Evolutionary conservation across 2,797 vertebrate species (phyloP).

Genomic region (Sebastes dallii): DNA sequence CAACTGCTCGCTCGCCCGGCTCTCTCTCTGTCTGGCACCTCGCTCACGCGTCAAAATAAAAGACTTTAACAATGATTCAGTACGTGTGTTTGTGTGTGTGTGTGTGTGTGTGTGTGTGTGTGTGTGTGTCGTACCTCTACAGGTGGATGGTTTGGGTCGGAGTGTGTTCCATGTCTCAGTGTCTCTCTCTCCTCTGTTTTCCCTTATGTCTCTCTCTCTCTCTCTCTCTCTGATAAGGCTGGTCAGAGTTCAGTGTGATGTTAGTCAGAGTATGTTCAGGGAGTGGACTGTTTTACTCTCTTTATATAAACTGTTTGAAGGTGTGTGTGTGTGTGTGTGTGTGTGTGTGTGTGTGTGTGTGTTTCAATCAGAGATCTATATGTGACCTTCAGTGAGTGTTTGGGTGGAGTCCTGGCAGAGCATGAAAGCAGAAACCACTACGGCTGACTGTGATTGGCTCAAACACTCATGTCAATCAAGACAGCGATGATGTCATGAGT

Average conservation of each 20-base stretch:
- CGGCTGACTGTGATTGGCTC: too few relatives aligned
- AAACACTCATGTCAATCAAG: too few relatives aligned
- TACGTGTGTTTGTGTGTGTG: neutral
- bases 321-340: constrained; percentile 24
- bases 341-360: neutral
- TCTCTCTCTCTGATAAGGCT: constrained; percentile 43
- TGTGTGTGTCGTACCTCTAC: constrained; percentile 38
- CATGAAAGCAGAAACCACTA: too few relatives aligned
- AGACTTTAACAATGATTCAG: neutral
- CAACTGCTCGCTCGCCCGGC: neutral
- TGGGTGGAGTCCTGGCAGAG: too few relatives aligned
- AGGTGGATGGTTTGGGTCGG: neutral
- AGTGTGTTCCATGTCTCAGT: neutral
- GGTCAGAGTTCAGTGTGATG: constrained; percentile 62
- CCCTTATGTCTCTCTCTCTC: neutral
- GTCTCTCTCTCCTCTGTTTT: neutral
- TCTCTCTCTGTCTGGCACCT: constrained; percentile 17
- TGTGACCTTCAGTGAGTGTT: neutral
- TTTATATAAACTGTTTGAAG: constrained; percentile 9
- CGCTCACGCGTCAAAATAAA: neutral
- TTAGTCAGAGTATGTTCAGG: constrained; percentile 39
- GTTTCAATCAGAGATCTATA: too few relatives aligned
- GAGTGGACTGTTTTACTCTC: constrained; percentile 30
- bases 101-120: constrained; percentile 3
- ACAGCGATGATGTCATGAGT: too few relatives aligned